phyloP scores from a whole-genome alignment of 2,888 invertebrate species.

The Malachius bipustulatus region DNA sequence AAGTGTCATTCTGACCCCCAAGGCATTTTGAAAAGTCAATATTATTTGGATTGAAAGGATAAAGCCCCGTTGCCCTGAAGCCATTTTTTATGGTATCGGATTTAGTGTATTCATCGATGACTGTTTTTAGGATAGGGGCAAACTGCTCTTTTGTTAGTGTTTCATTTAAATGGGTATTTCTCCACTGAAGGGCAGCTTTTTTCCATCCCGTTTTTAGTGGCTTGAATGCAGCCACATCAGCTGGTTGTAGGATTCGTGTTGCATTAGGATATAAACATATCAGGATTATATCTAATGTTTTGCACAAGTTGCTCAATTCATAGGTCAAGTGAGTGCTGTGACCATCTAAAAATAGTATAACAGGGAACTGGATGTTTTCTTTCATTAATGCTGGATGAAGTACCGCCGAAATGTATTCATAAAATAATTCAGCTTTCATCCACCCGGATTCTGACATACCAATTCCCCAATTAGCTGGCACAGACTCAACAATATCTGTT shows the following conservation, averaged over 20 bases:
- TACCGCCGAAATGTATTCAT: conserved; percentile 8
- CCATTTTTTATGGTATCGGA: conserved; percentile 2
- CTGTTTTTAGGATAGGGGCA: conserved; percentile 5
- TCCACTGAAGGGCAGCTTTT: conserved; percentile 6
- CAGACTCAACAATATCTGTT: conserved; percentile 19
- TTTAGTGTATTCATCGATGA: conserved; percentile 1
- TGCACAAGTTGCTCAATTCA: too few species aligned
- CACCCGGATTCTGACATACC: not conserved
- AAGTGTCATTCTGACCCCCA: too few species aligned
- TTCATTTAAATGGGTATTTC: not conserved
- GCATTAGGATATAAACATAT: conserved; percentile 5
- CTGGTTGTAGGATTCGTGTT: conserved; percentile 8
- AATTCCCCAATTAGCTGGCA: conserved; percentile 13
- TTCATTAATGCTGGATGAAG: conserved; percentile 6
- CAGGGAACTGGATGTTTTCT: conserved; percentile 6
- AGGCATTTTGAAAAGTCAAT: conserved; percentile 2
- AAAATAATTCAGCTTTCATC: conserved; percentile 9
- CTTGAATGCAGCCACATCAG: conserved; percentile 6
- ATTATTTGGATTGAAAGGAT: conserved; percentile 3
- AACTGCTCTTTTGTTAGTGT: conserved; percentile 4
- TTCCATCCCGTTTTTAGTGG: conserved; percentile 7
- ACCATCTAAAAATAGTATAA: conserved; percentile 10
- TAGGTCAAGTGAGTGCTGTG: too few species aligned
- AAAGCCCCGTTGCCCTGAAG: conserved; percentile 1
- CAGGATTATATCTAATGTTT: conserved; percentile 5